phyloP scores from a whole-genome alignment of 2,797 vertebrate species.

The Muraenolepis orangiensis region DNA sequence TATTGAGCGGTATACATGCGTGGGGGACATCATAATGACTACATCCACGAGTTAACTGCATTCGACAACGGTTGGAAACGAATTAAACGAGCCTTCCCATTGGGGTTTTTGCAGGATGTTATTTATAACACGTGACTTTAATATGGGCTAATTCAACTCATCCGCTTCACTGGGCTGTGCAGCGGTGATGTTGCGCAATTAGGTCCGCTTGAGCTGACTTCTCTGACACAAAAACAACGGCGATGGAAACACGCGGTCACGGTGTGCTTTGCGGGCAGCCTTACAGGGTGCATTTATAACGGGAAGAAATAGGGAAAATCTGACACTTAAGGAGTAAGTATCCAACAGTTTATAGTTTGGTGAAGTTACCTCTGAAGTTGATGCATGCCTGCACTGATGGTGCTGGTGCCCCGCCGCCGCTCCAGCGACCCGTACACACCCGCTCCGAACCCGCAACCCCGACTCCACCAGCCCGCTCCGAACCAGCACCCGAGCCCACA shows the following conservation, averaged over 20 bases:
- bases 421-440: constrained; percentile 40
- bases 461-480: constrained; percentile 36
- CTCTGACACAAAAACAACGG: neutral
- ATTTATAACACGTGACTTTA: constrained; percentile 41
- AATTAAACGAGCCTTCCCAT: neutral
- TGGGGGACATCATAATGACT: neutral
- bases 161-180: constrained; percentile 26
- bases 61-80: neutral
- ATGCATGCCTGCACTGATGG: constrained; percentile 52
- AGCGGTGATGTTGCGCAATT: constrained; percentile 38
- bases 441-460: constrained; percentile 45
- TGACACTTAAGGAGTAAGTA: too few species aligned
- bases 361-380: constrained; percentile 60
- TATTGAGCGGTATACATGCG: neutral
- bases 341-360: neutral
- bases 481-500: constrained; percentile 61
- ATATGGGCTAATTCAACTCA: constrained; percentile 25
- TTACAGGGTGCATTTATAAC: neutral
- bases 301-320: too few species aligned
- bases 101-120: neutral
- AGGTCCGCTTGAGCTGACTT: constrained; percentile 44
- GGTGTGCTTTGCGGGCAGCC: neutral
- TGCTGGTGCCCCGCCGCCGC: constrained; percentile 24
- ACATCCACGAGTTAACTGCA: neutral
- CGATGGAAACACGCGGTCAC: neutral